Evolutionary conservation across 2,888 invertebrate genomes (phyloP).

Genomic region (Callimorpha dominula): DNA sequence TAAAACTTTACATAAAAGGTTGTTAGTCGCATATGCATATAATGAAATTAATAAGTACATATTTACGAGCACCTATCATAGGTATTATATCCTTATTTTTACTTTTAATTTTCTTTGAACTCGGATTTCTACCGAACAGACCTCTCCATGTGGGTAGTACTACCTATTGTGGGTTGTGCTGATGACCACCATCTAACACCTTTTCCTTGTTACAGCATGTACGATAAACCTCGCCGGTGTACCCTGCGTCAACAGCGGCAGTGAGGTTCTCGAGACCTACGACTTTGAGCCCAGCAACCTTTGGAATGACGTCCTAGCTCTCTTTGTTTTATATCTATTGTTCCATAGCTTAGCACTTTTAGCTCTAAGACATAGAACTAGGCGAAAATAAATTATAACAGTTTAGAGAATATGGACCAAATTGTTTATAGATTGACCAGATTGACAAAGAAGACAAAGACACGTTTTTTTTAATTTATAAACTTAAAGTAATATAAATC

Average conservation of each 20-base stretch:
- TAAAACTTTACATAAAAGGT: too few relatives aligned
- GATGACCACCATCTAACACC: neutral
- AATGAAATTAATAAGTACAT: too few relatives aligned
- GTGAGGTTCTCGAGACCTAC: constrained; percentile 90
- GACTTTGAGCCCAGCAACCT: constrained; percentile 90
- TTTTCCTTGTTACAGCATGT: constrained; percentile 77
- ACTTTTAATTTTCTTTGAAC: neutral
- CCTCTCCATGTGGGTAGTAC: neutral
- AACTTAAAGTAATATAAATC: neutral
- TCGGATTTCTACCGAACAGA: neutral
- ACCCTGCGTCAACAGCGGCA: constrained; percentile 91
- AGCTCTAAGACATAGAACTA: constrained; percentile 88
- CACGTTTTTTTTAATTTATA: neutral
- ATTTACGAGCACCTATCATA: too few relatives aligned
- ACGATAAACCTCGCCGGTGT: constrained; percentile 84
- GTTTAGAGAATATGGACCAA: neutral
- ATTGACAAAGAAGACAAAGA: neutral
- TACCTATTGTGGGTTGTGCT: neutral
- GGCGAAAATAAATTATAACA: constrained; percentile 77
- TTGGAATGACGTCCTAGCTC: constrained; percentile 88
- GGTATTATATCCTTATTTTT: neutral
- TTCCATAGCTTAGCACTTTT: constrained; percentile 91
- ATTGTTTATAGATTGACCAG: neutral
- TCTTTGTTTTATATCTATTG: constrained; percentile 88
- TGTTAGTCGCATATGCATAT: too few relatives aligned